These are phyloP conservation scores for Phanerotoma sp. DNA, from an alignment of 2,888 invertebrate genomes.

Conservation along the genomic window DNA sequence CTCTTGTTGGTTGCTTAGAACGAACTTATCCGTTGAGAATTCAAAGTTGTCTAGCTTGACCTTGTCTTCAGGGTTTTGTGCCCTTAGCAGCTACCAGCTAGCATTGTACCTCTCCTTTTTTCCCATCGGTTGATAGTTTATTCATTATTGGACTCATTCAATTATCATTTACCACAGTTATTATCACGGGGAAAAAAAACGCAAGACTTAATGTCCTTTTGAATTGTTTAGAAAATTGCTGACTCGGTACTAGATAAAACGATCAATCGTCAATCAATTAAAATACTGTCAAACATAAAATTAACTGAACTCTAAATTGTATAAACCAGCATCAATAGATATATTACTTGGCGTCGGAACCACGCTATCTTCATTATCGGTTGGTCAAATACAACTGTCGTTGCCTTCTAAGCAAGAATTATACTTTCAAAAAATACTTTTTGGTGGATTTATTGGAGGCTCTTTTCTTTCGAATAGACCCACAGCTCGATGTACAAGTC, in stretches of 20 bases:
- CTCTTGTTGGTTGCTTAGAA: too few species aligned
- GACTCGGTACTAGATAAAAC: constrained; percentile 13
- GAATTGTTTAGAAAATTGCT: constrained; percentile 20
- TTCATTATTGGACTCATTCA: too few species aligned
- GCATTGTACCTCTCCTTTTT: too few species aligned
- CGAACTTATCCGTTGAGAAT: too few species aligned
- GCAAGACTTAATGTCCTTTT: too few species aligned
- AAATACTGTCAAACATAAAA: constrained; percentile 24
- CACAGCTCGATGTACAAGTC: not conserved
- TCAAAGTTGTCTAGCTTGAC: too few species aligned
- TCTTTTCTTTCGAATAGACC: not conserved
- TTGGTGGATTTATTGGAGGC: constrained; percentile 20
- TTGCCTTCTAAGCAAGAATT: not conserved
- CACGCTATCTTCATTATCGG: constrained; percentile 7
- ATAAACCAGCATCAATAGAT: constrained; percentile 23
- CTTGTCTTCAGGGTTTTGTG: too few species aligned
- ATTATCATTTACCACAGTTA: too few species aligned
- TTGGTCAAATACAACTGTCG: not conserved
- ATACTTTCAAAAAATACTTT: constrained; percentile 5
- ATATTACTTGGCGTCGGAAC: constrained; percentile 22
- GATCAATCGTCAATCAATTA: constrained; percentile 15
- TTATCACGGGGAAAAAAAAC: too few species aligned
- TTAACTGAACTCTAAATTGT: constrained; percentile 32
- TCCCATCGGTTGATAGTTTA: too few species aligned
- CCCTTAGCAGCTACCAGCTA: too few species aligned